Evolutionary conservation across 2,888 invertebrate genomes (phyloP).

Genomic region (Agrochola circellaris): DNA sequence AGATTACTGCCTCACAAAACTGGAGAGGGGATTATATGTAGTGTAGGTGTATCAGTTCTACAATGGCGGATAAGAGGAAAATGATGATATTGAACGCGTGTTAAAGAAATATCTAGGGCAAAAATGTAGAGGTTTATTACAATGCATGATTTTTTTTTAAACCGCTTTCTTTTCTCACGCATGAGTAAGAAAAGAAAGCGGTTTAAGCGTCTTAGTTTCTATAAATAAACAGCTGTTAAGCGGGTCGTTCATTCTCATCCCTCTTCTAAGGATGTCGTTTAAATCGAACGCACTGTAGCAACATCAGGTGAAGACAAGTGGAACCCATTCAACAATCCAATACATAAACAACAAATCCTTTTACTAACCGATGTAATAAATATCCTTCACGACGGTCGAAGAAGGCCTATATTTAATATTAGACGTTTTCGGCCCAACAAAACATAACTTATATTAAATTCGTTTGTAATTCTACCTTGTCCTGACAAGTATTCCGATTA

Average conservation of each 20-base stretch:
- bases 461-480: conserved; percentile 44
- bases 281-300: not conserved
- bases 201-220: too few species aligned
- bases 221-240: not conserved
- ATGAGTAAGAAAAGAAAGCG: too few species aligned
- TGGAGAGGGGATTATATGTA: not conserved
- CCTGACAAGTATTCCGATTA: conserved; percentile 46
- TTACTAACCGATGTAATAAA: conserved; percentile 26
- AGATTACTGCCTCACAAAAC: conserved; percentile 20
- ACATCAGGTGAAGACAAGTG: not conserved
- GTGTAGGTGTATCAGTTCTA: not conserved
- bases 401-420: conserved; percentile 25
- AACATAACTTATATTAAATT: conserved; percentile 40
- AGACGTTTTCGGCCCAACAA: conserved; percentile 29
- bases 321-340: conserved; percentile 5
- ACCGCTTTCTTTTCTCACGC: not conserved
- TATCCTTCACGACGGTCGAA: conserved; percentile 23
- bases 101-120: not conserved
- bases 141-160: not conserved
- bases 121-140: not conserved
- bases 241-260: not conserved
- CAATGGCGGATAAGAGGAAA: too few species aligned
- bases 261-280: not conserved
- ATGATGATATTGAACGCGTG: not conserved
- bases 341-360: conserved; percentile 17